A percentile compares a stretch with the other conserved stretches of the same genome.
Evolutionary conservation across 2,888 invertebrate genomes (phyloP).

Genomic region (Diloba caeruleocephala): DNA sequence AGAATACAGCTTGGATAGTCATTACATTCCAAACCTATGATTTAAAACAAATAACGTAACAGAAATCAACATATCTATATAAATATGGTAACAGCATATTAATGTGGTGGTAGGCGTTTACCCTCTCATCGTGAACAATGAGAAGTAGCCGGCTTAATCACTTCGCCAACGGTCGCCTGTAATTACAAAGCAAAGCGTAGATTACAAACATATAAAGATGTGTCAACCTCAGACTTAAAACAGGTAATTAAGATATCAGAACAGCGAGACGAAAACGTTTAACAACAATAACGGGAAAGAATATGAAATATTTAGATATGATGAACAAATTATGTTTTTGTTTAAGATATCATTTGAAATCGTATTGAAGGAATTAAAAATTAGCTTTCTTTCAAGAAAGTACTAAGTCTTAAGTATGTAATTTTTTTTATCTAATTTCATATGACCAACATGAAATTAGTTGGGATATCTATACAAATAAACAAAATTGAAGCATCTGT

Average conservation of each 20-base stretch:
- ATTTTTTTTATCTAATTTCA: no score
- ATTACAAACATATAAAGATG: constrained; percentile 23
- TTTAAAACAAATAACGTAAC: constrained; percentile 22
- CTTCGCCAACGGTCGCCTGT: constrained; percentile 17
- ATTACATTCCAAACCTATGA: constrained; percentile 21
- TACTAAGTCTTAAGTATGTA: no score
- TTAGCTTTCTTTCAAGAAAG: no score
- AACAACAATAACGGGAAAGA: constrained; percentile 6
- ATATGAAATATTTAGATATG: constrained; percentile 1
- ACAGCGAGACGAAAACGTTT: constrained; percentile 6
- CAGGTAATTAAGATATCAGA: constrained; percentile 24
- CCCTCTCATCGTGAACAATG: constrained; percentile 33
- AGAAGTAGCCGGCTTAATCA: constrained; percentile 36
- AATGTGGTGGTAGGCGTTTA: constrained; percentile 18
- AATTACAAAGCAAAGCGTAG: constrained; percentile 25
- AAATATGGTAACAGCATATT: constrained; percentile 27
- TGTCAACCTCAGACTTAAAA: constrained; percentile 18
- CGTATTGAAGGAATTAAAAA: no score
- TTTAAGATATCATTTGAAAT: no score
- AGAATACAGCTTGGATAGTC: no score
- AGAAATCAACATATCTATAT: constrained; percentile 13
- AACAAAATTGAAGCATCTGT: no score
- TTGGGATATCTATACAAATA: no score
- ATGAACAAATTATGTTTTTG: no score
- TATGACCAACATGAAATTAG: no score